These are phyloP conservation scores for Sycophaga agraensis DNA, from an alignment of 1,140 invertebrate genomes.

Conservation along the genomic window DNA sequence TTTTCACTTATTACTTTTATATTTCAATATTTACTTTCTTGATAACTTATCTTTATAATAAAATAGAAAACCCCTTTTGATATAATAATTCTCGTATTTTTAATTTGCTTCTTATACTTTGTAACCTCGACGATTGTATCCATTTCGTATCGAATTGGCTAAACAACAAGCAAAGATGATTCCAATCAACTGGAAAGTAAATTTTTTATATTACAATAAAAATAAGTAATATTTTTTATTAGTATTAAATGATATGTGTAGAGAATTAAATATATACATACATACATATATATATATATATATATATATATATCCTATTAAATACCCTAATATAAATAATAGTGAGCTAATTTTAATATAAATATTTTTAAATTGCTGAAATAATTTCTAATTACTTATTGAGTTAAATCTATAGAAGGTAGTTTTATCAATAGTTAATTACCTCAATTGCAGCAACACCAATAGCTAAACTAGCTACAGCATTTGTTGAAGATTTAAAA, in stretches of 20 bases:
- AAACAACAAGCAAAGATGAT: slow-evolving; percentile 83
- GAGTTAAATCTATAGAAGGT: too few relatives aligned
- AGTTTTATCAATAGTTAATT: slow-evolving; percentile 1
- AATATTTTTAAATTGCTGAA: too few relatives aligned
- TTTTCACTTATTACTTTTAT: slow-evolving; percentile 4
- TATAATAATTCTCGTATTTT: neutral
- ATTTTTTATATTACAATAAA: too few relatives aligned
- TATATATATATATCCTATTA: too few relatives aligned
- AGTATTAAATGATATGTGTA: too few relatives aligned
- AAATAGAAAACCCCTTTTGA: slow-evolving; percentile 8
- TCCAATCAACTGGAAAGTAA: slow-evolving; percentile 68
- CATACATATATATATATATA: too few relatives aligned
- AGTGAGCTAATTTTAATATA: too few relatives aligned
- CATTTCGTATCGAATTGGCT: slow-evolving; percentile 70
- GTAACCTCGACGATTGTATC: slow-evolving; percentile 65
- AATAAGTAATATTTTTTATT: too few relatives aligned
- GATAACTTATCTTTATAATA: slow-evolving; percentile 9
- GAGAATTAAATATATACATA: too few relatives aligned
- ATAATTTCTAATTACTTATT: too few relatives aligned
- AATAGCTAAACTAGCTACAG: slow-evolving; percentile 66
- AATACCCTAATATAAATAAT: too few relatives aligned
- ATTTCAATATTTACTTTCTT: too few relatives aligned
- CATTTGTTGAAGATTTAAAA: slow-evolving; percentile 58
- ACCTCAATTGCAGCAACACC: slow-evolving; percentile 71
- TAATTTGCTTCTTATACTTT: slow-evolving; percentile 38